Evolutionary conservation across 2,113 vertebrate species (phyloP), one percentile per base, ranked within the genome.

Genomic region (Leiothrix lutea): DNA sequence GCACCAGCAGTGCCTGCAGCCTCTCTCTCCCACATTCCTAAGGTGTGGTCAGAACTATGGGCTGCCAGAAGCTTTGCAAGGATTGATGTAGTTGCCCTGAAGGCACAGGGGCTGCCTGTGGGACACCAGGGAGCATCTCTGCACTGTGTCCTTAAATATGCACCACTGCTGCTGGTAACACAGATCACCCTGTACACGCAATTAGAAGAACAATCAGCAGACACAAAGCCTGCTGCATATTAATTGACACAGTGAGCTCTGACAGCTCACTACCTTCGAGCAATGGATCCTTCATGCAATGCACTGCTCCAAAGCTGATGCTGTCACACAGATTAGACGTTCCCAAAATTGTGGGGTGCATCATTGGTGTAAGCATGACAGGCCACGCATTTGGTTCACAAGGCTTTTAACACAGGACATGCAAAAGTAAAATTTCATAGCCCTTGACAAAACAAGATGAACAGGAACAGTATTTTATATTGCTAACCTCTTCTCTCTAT

Each of bases 31-130:
- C 45, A 14, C 33, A 12, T 29, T 73, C 51, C 11, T 22, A 58
- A 45, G 8, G n/a, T 0, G 1, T 5, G 5, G 33, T 20, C 36
- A 38, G 58, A 53, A 60, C 0, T 0, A 5, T 3, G 11, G 24
- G n/a, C 23, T 3, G 2, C 25, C 47, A 66, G 23, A 57, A 83
- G 50, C 45, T 61, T 23, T 1, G 0, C 8, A 73, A 71, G 44
- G 47, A 62, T 7, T 33, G 6, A 40, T 89, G 56, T 0, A 69
- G 9, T 0, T 62, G 35, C 33, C 89, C 60, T 40, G 64, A 80
- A 84, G 53, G 33, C 44, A 75, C 23, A 33, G 0, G 0, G 31
- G 25, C 12, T 42, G 78, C 14, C 60, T 74, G 42, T 25, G 60
- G 15, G 67, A 92, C 80, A 57, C 12, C 11, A 77, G 42, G 35